Evolutionary conservation across 2,797 vertebrate species (phyloP).

Genomic region (Carduelis carduelis): DNA sequence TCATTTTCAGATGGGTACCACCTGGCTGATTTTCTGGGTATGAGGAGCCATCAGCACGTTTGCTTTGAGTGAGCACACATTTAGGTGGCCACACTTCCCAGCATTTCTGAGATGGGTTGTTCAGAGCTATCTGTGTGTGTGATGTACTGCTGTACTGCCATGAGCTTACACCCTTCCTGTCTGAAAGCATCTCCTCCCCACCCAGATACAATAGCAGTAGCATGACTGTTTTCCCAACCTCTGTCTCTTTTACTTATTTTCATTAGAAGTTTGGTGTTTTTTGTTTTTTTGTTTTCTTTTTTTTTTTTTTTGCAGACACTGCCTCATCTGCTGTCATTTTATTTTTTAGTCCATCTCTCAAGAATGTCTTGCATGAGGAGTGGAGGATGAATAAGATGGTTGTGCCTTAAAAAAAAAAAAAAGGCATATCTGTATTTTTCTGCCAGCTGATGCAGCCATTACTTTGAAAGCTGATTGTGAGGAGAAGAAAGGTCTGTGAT

Average conservation of each 20-base stretch:
- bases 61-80: not conserved
- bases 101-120: not conserved
- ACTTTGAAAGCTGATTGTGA: conserved; percentile 10
- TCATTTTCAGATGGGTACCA: not conserved
- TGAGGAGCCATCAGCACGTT: not conserved
- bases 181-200: not conserved
- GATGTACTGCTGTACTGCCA: not conserved
- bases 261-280: not conserved
- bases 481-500: not conserved
- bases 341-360: not conserved
- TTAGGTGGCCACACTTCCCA: not conserved
- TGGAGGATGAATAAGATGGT: not conserved
- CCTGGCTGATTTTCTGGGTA: not conserved
- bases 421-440: not conserved
- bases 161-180: not conserved
- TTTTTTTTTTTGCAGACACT: not conserved
- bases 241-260: not conserved
- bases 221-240: not conserved
- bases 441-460: not conserved
- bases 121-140: not conserved
- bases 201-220: not conserved
- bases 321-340: not conserved
- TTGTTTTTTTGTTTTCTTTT: too few relatives aligned
- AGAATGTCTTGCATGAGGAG: not conserved
- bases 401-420: not conserved